These are phyloP conservation scores for Halcyon chelicuti DNA, from an alignment of 2,797 vertebrate species.

Conservation along the genomic window DNA sequence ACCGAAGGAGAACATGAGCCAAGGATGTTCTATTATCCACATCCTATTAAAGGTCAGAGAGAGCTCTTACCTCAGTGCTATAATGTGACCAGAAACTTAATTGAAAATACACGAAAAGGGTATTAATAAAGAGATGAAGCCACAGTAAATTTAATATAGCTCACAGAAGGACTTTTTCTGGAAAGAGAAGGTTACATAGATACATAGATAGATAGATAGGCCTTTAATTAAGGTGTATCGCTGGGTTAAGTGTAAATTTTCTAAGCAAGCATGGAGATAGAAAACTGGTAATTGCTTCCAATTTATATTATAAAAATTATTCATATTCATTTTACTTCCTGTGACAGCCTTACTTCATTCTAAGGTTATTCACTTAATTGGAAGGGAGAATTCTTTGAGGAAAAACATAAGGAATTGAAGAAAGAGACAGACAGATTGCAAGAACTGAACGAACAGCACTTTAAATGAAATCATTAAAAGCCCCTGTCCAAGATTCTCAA, in stretches of 20 bases:
- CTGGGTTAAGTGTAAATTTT: slow-evolving; percentile 67
- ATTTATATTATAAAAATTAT: slow-evolving; percentile 67
- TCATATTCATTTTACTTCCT: slow-evolving; percentile 56
- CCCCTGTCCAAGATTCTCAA: neutral
- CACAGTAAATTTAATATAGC: slow-evolving; percentile 14
- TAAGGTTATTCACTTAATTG: slow-evolving; percentile 66
- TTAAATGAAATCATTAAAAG: slow-evolving; percentile 58
- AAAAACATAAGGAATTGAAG: slow-evolving; percentile 24
- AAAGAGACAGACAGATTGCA: slow-evolving; percentile 28
- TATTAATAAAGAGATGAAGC: slow-evolving; percentile 52
- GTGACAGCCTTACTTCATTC: slow-evolving; percentile 56
- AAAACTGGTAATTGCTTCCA: slow-evolving; percentile 69
- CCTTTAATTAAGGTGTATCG: slow-evolving; percentile 69
- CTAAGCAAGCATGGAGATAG: slow-evolving; percentile 32
- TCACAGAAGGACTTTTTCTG: slow-evolving; percentile 27
- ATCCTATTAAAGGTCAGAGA: slow-evolving; percentile 58
- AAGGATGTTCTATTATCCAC: slow-evolving; percentile 52
- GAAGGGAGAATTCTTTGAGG: slow-evolving; percentile 8
- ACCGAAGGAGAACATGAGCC: slow-evolving; percentile 30
- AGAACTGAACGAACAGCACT: slow-evolving; percentile 31
- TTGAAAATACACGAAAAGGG: slow-evolving; percentile 47
- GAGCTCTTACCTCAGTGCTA: slow-evolving; percentile 56
- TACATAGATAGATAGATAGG: slow-evolving; percentile 35
- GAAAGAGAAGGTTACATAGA: slow-evolving; percentile 48
- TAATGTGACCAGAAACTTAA: slow-evolving; percentile 68